These are phyloP conservation scores for Folsomia candida DNA, from an alignment of 2,888 invertebrate genomes.

Conservation along the genomic window DNA sequence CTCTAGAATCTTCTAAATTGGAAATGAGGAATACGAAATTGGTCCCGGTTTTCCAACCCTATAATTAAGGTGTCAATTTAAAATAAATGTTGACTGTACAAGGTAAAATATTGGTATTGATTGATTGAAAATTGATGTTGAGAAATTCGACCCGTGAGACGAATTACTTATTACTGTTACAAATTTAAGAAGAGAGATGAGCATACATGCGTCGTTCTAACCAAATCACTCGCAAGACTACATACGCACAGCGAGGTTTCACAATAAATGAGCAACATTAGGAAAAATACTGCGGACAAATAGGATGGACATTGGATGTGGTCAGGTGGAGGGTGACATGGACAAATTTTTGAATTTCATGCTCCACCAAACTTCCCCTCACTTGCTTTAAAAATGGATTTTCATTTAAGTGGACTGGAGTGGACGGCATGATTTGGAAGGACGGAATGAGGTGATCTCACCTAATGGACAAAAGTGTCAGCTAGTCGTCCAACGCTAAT, in stretches of 20 bases:
- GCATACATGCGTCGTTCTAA: too few species aligned
- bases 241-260: too few species aligned
- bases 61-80: neutral
- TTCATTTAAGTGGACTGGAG: neutral
- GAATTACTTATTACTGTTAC: neutral
- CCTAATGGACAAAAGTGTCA: too few species aligned
- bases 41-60: neutral
- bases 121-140: neutral
- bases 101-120: neutral
- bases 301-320: neutral
- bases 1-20: neutral
- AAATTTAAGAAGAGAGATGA: too few species aligned
- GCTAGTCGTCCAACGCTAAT: too few species aligned
- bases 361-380: neutral
- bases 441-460: too few species aligned
- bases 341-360: conserved; percentile 8
- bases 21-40: neutral
- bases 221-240: too few species aligned
- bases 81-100: neutral
- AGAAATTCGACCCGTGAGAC: neutral
- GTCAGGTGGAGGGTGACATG: neutral
- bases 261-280: too few species aligned
- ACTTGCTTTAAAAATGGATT: neutral
- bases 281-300: too few species aligned
- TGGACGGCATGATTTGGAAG: too few species aligned